Evolutionary conservation across 1,140 invertebrate genomes (phyloP), one percentile per base, ranked within the genome.

Genomic region (Aphis craccivora): DNA sequence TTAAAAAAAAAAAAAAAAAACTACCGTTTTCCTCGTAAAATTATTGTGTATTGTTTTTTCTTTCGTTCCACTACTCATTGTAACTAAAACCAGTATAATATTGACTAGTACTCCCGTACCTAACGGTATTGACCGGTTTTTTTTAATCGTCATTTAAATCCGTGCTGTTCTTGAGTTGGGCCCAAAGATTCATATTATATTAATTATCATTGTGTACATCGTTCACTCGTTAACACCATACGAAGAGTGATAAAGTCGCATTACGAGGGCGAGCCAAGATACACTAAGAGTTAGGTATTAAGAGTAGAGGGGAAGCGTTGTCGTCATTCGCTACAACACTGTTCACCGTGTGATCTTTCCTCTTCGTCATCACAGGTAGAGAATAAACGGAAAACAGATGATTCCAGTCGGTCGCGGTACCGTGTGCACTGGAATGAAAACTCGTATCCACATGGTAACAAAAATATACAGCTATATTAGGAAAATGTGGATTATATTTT

Each of bases 121-220:
- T n/a, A 89, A 89, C 87, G 87, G 87, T 89, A 53, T 48, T 53
- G n/a, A 53, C 87, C 87, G 87, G 87, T 89, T 88, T 89, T 30
- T 30, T 87, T 89, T 53, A 89, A 53, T 35, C 45, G 7, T 53
- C n/a, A 51, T 89, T 89, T 89, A 53, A 89, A 89, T 89, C 9
- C 48, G 35, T 0, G 14, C 25, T 5, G 30, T 86, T 45, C 43
- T 86, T 18, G n/a, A 43, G 23, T 20, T 18, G 43, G 43, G 8
- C 22, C 11, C 40, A 45, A 86, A 45, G 6, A 48, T 20, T 9
- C 37, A 84, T 43, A 84, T 84, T 43, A 84, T 84, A 76, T 76
- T 76, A 76, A 76, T 76, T 83, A 40, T 83, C 22, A 83, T 83
- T 43, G 23, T 43, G 40, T 40, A 83, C 11, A 76, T n/a, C 81